These are phyloP conservation scores for Drosophila quadrilineata DNA, from an alignment of 1,140 invertebrate genomes.

Conservation along the genomic window DNA sequence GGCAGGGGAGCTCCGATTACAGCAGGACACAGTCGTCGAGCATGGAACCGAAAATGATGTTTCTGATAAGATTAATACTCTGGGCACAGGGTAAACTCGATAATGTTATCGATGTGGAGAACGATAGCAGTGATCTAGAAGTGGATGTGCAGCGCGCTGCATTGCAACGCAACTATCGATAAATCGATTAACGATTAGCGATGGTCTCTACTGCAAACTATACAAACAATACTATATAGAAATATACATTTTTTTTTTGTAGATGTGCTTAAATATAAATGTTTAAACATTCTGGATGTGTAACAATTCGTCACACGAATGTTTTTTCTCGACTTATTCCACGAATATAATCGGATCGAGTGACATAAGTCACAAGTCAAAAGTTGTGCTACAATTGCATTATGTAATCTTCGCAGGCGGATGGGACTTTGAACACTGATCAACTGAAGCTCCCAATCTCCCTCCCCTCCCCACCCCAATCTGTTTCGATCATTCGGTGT, in stretches of 20 bases:
- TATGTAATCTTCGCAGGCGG: neutral
- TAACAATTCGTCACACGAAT: no score
- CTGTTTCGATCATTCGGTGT: neutral
- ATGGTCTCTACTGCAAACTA: slow-evolving; percentile 43
- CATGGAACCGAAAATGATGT: slow-evolving; percentile 53
- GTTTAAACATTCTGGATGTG: slow-evolving; percentile 62
- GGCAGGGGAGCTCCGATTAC: no score
- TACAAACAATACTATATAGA: slow-evolving; percentile 44
- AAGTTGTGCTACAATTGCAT: no score
- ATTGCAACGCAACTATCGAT: slow-evolving; percentile 30
- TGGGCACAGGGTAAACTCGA: slow-evolving; percentile 56
- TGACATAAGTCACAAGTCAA: no score
- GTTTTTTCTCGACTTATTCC: no score
- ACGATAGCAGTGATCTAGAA: slow-evolving; percentile 39
- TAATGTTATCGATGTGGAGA: slow-evolving; percentile 17
- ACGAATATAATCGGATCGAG: no score
- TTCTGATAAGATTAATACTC: slow-evolving; percentile 60
- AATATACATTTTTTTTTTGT: slow-evolving; percentile 47
- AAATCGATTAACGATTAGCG: slow-evolving; percentile 1
- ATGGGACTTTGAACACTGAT: slow-evolving; percentile 12
- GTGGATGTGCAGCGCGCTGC: slow-evolving; percentile 37
- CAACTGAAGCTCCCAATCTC: no score
- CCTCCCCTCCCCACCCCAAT: neutral
- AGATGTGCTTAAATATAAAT: slow-evolving; percentile 53
- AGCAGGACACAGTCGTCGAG: slow-evolving; percentile 30